Evolutionary conservation across 2,888 invertebrate species (phyloP).

Genomic region (Geophilus truncorum): DNA sequence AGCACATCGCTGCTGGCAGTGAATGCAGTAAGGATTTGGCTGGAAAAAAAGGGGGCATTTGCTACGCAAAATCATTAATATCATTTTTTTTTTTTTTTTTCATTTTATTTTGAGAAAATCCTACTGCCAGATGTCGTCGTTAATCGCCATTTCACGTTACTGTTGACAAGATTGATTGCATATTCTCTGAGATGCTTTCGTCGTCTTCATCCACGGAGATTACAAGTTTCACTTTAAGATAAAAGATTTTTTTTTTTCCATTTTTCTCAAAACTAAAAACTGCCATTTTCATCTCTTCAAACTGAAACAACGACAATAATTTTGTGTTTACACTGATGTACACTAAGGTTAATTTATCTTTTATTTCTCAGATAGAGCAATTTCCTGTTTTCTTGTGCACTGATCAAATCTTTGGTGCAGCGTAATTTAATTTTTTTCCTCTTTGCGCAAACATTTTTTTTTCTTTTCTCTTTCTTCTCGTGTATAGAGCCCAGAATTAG

Average conservation of each 20-base stretch:
- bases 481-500: neutral
- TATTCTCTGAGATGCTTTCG: neutral
- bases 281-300: neutral
- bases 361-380: neutral
- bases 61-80: neutral
- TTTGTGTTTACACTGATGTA: neutral
- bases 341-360: neutral
- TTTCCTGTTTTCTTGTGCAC: slow-evolving; percentile 12
- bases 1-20: neutral
- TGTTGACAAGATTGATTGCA: slow-evolving; percentile 22
- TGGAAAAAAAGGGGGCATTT: neutral
- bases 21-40: neutral
- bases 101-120: slow-evolving; percentile 13
- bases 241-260: neutral
- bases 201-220: slow-evolving; percentile 15
- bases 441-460: neutral
- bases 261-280: neutral
- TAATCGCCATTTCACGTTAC: slow-evolving; percentile 14
- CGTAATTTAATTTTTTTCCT: neutral
- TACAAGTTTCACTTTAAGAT: neutral
- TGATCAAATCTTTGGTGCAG: neutral
- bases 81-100: neutral
- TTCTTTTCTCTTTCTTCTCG: neutral
- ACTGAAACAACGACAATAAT: neutral
- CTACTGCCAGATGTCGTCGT: slow-evolving; percentile 14